These are phyloP conservation scores for Zoanthus sansibaricus DNA, from an alignment of 92 coral and sea anemone species.

Conservation along the genomic window DNA sequence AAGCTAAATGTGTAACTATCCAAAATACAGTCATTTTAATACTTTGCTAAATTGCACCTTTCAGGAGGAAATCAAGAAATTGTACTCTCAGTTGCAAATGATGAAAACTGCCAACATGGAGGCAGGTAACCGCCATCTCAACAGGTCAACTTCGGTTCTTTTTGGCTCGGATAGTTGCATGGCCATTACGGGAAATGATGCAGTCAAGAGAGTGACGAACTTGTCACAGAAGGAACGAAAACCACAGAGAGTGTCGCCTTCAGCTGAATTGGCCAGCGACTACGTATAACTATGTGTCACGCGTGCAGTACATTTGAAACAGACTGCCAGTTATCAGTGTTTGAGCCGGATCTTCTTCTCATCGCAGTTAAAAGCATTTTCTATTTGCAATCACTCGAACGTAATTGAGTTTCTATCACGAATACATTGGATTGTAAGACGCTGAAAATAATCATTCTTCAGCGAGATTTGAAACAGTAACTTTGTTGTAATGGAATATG, in stretches of 20 bases:
- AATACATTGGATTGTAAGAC: too few species aligned
- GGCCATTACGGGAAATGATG: conserved; percentile 24
- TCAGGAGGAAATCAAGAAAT: conserved; percentile 84
- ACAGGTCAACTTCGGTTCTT: conserved; percentile 65
- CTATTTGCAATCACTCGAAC: too few species aligned
- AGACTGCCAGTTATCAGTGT: too few species aligned
- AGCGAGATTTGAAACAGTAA: too few species aligned
- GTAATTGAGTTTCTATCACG: too few species aligned
- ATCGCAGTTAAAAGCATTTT: too few species aligned
- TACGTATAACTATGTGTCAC: conserved; percentile 53
- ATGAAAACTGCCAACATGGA: conserved; percentile 87
- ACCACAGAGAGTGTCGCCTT: conserved; percentile 75
- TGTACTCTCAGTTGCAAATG: conserved; percentile 83
- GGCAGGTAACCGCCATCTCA: conserved; percentile 85
- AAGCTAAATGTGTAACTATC: too few species aligned
- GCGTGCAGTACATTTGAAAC: too few species aligned
- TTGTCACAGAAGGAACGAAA: conserved; percentile 55
- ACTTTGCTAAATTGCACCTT: background rate
- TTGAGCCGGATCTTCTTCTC: too few species aligned
- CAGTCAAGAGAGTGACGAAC: conserved; percentile 15
- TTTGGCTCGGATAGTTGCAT: conserved; percentile 65
- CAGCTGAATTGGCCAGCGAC: conserved; percentile 82
- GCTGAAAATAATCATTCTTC: too few species aligned
- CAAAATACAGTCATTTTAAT: background rate
- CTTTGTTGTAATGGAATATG: too few species aligned